phyloP scores from a whole-genome alignment of 2,113 vertebrate species.

The Spea multiplicata region DNA sequence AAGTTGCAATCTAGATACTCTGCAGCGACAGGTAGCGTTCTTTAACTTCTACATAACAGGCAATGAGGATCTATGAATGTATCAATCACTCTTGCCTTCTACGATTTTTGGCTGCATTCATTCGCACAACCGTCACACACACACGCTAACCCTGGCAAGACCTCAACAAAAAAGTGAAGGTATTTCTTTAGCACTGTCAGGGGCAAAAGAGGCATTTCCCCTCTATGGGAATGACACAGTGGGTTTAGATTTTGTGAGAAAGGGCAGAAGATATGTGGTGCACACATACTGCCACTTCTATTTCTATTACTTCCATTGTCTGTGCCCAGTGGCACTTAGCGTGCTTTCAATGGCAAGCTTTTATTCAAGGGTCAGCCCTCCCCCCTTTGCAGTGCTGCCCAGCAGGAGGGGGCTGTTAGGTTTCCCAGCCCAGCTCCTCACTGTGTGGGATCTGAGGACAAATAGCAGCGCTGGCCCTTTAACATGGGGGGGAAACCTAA shows the following conservation, averaged over 20 bases:
- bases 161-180: too few species aligned
- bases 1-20: too few species aligned
- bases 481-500: too few species aligned
- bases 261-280: neutral
- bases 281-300: neutral
- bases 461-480: neutral
- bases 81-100: too few species aligned
- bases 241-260: neutral
- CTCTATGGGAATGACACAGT: neutral
- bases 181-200: too few species aligned
- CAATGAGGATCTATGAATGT: too few species aligned
- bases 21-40: too few species aligned
- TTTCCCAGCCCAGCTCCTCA: neutral
- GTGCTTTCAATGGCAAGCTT: neutral
- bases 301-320: slow-evolving; percentile 48
- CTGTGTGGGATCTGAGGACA: slow-evolving; percentile 7
- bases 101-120: too few species aligned
- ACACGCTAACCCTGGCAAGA: too few species aligned
- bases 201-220: neutral
- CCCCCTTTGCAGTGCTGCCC: slow-evolving; percentile 12
- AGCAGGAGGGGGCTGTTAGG: slow-evolving; percentile 32
- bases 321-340: neutral
- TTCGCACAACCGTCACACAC: too few species aligned
- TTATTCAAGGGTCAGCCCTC: slow-evolving; percentile 22
- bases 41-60: too few species aligned